phyloP scores from a whole-genome alignment of 2,113 vertebrate species.

The Leucopternis melanops region DNA sequence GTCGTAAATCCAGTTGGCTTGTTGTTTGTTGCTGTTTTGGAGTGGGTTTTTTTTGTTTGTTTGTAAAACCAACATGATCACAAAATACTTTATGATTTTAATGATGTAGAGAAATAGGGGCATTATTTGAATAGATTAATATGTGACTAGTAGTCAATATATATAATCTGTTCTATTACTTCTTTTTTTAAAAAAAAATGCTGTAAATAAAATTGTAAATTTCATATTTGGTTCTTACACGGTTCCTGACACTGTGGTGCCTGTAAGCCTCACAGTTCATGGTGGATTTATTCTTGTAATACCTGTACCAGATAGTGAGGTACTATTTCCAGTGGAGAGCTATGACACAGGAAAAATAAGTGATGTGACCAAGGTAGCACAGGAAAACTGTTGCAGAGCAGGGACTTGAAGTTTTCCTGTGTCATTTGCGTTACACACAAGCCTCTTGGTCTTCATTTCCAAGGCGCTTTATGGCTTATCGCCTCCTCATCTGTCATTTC shows the following conservation, averaged over 20 bases:
- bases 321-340: neutral
- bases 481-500: conserved; percentile 14
- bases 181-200: neutral
- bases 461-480: neutral
- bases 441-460: neutral
- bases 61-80: neutral
- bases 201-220: neutral
- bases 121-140: neutral
- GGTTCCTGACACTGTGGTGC: neutral
- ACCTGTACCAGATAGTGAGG: neutral
- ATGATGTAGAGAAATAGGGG: neutral
- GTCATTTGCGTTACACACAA: neutral
- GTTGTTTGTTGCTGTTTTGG: neutral
- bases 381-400: neutral
- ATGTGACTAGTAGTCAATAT: neutral
- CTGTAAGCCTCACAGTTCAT: neutral
- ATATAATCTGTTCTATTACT: neutral
- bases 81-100: neutral
- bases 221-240: accelerated
- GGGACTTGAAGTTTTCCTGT: neutral
- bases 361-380: neutral
- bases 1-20: neutral
- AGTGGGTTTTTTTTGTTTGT: neutral
- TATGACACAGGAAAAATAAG: neutral
- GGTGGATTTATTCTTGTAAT: neutral